phyloP scores from a whole-genome alignment of 2,888 invertebrate genomes.

The Ganaspis brasiliensis region DNA sequence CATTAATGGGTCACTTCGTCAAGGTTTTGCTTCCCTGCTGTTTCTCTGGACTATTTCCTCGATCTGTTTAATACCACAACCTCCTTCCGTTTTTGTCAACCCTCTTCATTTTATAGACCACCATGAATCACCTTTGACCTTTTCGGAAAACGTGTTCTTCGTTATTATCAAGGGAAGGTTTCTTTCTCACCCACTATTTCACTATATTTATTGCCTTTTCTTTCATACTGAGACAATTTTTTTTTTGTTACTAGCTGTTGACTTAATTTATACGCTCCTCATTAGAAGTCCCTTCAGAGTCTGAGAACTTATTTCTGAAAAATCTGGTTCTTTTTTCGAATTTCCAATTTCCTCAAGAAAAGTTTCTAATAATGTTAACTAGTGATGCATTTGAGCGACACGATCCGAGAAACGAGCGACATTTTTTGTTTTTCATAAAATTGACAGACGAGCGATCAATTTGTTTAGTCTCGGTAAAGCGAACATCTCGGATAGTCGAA shows the following conservation, averaged over 20 bases:
- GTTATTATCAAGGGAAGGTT: conserved; percentile 17
- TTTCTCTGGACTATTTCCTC: conserved; percentile 45
- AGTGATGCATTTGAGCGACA: too few relatives aligned
- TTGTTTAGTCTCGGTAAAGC: too few relatives aligned
- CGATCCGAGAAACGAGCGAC: too few relatives aligned
- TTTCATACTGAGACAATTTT: conserved; percentile 13
- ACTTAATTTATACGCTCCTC: conserved; percentile 13
- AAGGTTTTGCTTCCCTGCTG: conserved; percentile 46
- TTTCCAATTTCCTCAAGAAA: background rate
- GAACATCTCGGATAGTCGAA: too few relatives aligned
- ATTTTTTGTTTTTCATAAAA: too few relatives aligned
- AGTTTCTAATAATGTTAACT: too few relatives aligned
- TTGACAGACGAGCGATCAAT: too few relatives aligned
- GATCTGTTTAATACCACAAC: conserved; percentile 47
- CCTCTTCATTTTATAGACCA: background rate
- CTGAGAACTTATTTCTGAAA: background rate
- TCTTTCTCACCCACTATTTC: conserved; percentile 17
- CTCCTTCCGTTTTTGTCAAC: conserved; percentile 50
- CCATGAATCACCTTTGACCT: conserved; percentile 29
- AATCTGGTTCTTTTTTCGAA: background rate
- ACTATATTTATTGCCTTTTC: conserved; percentile 4
- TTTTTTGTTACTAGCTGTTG: conserved; percentile 1
- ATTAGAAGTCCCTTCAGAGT: background rate
- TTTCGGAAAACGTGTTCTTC: background rate
- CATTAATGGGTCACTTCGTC: conserved; percentile 69